These are phyloP conservation scores for Hemiscyllium ocellatum DNA, from an alignment of 2,113 vertebrate species.

Conservation along the genomic window DNA sequence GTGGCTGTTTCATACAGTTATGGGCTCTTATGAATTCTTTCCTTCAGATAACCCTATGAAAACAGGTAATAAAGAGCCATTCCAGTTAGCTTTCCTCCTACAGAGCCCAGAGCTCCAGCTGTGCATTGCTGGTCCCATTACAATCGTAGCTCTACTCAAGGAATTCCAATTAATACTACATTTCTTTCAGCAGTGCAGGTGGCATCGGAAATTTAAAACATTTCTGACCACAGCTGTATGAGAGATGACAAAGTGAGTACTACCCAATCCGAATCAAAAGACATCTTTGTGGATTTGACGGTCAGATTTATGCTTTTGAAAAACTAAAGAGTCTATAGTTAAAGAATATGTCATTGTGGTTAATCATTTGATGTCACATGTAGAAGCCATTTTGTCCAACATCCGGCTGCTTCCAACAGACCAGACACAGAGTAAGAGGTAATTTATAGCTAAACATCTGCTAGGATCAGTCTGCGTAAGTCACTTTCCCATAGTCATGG, in stretches of 20 bases:
- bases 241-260: constrained; percentile 72
- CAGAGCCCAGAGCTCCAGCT: background rate
- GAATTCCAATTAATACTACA: constrained; percentile 48
- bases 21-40: background rate
- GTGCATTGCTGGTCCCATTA: constrained; percentile 45
- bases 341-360: constrained; percentile 43
- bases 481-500: constrained; percentile 42
- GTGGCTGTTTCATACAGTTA: background rate
- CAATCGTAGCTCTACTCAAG: constrained; percentile 54
- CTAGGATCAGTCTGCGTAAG: constrained; percentile 52
- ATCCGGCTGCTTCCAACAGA: constrained; percentile 44
- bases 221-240: constrained; percentile 68
- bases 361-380: constrained; percentile 42
- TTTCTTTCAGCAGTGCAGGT: constrained; percentile 64
- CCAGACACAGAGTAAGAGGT: constrained; percentile 40
- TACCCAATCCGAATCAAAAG: constrained; percentile 46
- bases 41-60: background rate
- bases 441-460: constrained; percentile 52
- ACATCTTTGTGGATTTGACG: constrained; percentile 48
- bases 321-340: constrained; percentile 48
- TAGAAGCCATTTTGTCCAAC: constrained; percentile 37
- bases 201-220: constrained; percentile 65
- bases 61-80: background rate
- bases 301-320: constrained; percentile 46
- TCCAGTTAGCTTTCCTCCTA: too few species aligned